Evolutionary conservation across 92 coral and sea anemone species (phyloP).

Genomic region (Montipora capitata): DNA sequence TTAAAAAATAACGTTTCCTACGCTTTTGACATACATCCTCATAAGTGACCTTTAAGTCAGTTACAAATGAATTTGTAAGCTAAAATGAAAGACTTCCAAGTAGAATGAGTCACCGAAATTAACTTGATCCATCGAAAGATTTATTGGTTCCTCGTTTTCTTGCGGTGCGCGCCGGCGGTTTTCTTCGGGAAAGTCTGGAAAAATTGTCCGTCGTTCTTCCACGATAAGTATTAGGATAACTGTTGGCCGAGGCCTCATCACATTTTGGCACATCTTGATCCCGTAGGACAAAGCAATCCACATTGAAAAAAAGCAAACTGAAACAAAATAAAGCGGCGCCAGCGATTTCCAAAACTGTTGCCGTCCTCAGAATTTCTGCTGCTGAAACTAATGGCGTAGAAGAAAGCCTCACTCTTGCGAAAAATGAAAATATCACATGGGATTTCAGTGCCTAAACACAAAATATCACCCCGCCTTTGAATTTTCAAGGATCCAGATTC

Average conservation of each 20-base stretch:
- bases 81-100: background rate
- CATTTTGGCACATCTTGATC: background rate
- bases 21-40: too few relatives aligned
- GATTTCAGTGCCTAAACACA: too few relatives aligned
- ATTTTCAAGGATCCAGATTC: too few relatives aligned
- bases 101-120: background rate
- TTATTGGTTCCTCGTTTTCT: slow-evolving; percentile 20
- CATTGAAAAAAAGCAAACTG: too few relatives aligned
- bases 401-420: too few relatives aligned
- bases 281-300: too few relatives aligned
- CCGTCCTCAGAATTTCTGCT: background rate
- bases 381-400: too few relatives aligned
- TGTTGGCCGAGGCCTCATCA: background rate
- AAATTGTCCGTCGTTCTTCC: background rate
- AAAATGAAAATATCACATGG: too few relatives aligned
- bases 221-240: background rate
- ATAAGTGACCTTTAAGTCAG: too few relatives aligned
- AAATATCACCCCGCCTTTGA: too few relatives aligned
- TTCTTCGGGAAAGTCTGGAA: background rate
- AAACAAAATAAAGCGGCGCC: background rate
- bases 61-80: too few relatives aligned
- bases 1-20: too few relatives aligned
- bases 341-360: background rate
- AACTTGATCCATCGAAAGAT: background rate
- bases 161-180: background rate